phyloP scores from a whole-genome alignment of 2,888 invertebrate species.

The Ochropleura leucogaster region DNA sequence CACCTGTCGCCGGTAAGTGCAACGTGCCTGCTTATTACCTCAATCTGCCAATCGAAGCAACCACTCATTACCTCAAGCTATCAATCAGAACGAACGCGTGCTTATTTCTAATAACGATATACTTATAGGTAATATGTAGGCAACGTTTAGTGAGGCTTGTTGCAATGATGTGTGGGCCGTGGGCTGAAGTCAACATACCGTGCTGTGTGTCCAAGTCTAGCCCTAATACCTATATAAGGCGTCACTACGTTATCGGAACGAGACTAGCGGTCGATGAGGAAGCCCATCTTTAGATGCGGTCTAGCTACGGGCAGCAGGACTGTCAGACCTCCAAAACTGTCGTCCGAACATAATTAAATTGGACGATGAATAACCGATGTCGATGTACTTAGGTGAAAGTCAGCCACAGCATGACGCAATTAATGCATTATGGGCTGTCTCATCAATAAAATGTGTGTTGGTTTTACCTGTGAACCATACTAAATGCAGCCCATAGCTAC shows the following conservation, averaged over 20 bases:
- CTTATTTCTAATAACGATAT: background rate
- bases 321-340: background rate
- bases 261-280: background rate
- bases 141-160: background rate
- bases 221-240: background rate
- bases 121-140: no score
- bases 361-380: background rate
- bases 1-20: conserved; percentile 30
- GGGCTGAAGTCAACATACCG: background rate
- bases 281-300: background rate
- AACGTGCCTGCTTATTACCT: conserved; percentile 23
- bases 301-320: background rate
- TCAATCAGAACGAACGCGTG: conserved; percentile 14
- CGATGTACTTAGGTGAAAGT: conserved; percentile 18
- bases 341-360: conserved; percentile 2
- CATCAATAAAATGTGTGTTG: conserved; percentile 13
- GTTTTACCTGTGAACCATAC: conserved; percentile 14
- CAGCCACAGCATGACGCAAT: conserved; percentile 1
- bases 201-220: background rate
- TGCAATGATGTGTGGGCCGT: conserved; percentile 3
- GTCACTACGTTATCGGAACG: background rate
- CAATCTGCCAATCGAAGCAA: conserved; percentile 18
- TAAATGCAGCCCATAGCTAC: background rate
- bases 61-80: conserved; percentile 31
- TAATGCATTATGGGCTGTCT: conserved; percentile 10